Percentiles rank a stretch among this genome's conserved stretches.
Evolutionary conservation across 2,797 vertebrate species (phyloP).

Genomic region (Apogon talboti): DNA sequence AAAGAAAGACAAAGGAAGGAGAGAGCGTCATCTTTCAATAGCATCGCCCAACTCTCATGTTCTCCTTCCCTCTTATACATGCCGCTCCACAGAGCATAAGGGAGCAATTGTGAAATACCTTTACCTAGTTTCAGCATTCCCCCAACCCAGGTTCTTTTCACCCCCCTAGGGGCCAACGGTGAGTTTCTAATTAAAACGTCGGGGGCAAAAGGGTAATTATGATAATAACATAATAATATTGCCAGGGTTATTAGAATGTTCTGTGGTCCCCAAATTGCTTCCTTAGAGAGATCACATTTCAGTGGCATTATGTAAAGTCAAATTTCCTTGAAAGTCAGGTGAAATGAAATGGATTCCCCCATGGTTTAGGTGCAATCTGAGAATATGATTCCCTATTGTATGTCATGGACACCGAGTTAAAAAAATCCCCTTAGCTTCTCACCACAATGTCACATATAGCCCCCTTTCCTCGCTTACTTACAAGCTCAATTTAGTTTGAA

Average conservation of each 20-base stretch:
- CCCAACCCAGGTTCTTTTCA: slow-evolving; percentile 58
- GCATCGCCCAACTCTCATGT: slow-evolving; percentile 31
- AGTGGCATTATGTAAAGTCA: slow-evolving; percentile 79
- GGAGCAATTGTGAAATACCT: slow-evolving; percentile 84
- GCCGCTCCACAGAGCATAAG: slow-evolving; percentile 77
- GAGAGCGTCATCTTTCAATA: slow-evolving; percentile 60
- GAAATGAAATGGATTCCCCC: slow-evolving; percentile 75
- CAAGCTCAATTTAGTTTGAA: slow-evolving; percentile 40
- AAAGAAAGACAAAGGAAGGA: slow-evolving; percentile 40
- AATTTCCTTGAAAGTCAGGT: slow-evolving; percentile 83
- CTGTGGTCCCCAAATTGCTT: slow-evolving; percentile 83
- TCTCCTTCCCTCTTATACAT: slow-evolving; percentile 51
- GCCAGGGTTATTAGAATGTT: slow-evolving; percentile 84
- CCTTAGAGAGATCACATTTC: slow-evolving; percentile 83
- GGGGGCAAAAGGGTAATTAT: slow-evolving; percentile 87
- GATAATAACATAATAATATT: slow-evolving; percentile 89
- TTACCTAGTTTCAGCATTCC: slow-evolving; percentile 75
- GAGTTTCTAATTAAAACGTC: slow-evolving; percentile 87
- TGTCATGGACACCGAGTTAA: slow-evolving; percentile 61
- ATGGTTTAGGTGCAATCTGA: slow-evolving; percentile 72
- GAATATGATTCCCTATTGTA: slow-evolving; percentile 71
- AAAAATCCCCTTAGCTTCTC: slow-evolving; percentile 74
- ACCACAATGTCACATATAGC: slow-evolving; percentile 49
- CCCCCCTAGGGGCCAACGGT: slow-evolving; percentile 72
- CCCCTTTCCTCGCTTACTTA: slow-evolving; percentile 37